Base-by-base conservation (phyloP, 2,888 invertebrate genomes). In the Calameuta filiformis region DNA sequence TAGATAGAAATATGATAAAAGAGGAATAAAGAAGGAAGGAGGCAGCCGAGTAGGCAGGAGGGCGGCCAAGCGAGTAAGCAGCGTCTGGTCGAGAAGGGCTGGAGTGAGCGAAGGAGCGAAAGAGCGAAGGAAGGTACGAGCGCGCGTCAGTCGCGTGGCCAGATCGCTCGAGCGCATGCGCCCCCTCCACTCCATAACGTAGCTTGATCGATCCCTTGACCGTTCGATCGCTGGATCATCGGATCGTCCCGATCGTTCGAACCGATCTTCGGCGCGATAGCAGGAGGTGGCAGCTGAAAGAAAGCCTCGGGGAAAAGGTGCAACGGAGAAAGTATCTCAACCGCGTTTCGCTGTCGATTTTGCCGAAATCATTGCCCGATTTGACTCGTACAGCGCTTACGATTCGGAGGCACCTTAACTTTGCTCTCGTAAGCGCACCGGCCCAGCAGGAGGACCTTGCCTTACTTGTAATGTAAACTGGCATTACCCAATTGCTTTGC, bases 131-230 rank as follows among this genome's bases (percentile, higher is more conserved):
- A 56, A 56, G 56, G 56, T 9, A 56, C 1, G 80, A 81, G 82
- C 84, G 85, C 82, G 83, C 85, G 87, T 84, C 83, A 83, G 87
- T 87, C 88, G 88, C 88, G 88, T 88, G 88, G 88, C 87, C 75
- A 77, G 80, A 80, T 79, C 79, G 78, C 81, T 73, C 79, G 78
- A 74, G 85, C 85, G 86, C 85, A 84, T 85, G 86, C 82, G 82
- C 85, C 68, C 76, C 71, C 73, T 73, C 73, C 40, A 71, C 76
- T 31, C 71, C 71, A 9, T 71, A 33, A 30, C 71, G 15, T 23
- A 12, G 34, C 33, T 6, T 23, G 31, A 71, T 71, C 71, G 30
- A 71, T 31, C 12, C 23, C 31, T 71, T 35, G 71, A 71, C 31
- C 71, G 71, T 33, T 74, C 35, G 74, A 74, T 74, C 74, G 9